phyloP scores from a whole-genome alignment of 2,113 vertebrate species.

The Typhlomys cinereus region DNA sequence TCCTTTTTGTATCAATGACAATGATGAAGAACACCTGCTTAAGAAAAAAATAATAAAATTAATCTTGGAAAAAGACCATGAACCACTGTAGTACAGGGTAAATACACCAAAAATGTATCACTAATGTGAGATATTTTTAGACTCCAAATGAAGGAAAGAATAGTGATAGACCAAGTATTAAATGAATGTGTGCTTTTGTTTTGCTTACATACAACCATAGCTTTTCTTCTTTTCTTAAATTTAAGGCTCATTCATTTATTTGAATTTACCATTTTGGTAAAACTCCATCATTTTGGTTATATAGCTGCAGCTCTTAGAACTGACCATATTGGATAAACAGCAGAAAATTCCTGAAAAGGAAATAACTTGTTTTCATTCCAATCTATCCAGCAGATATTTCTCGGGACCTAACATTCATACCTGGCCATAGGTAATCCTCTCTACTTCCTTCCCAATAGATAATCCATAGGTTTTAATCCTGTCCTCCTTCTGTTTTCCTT shows the following conservation, averaged over 20 bases:
- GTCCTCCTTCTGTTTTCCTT: too few species aligned
- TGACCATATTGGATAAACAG: too few species aligned
- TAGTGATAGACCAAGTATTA: neutral
- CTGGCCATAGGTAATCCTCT: too few species aligned
- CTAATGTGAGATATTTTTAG: neutral
- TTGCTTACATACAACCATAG: neutral
- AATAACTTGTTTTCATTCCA: too few species aligned
- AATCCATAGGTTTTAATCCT: too few species aligned
- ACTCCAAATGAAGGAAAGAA: neutral
- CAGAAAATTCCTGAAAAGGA: too few species aligned
- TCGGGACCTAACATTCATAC: too few species aligned
- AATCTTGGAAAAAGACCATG: neutral
- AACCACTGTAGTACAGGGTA: neutral
- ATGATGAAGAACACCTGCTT: constrained; percentile 12
- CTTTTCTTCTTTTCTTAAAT: neutral
- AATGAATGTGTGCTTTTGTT: neutral
- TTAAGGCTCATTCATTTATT: neutral
- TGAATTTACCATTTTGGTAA: too few species aligned
- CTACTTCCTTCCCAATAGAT: too few species aligned
- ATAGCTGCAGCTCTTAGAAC: too few species aligned
- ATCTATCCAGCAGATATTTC: too few species aligned
- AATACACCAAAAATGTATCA: neutral
- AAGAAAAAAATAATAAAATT: neutral
- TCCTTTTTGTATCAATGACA: constrained; percentile 52
- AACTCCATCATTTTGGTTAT: too few species aligned